Conservation (phyloP, 2,113 vertebrate genomes). For the Microtus oregoni region DNA sequence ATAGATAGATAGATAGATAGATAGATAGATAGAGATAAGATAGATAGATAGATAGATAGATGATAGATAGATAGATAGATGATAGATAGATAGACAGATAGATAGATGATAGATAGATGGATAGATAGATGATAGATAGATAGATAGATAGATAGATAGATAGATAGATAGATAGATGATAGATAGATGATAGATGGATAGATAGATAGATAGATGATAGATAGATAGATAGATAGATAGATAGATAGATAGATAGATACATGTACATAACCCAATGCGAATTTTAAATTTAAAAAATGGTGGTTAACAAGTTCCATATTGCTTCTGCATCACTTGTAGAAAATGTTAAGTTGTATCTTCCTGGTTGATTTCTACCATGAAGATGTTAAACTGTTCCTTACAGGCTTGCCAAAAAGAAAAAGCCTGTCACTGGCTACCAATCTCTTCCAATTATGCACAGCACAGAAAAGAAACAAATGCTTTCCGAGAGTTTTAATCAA, state of each 20-base stretch:
- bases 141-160: too few relatives aligned
- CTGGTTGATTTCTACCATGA: background rate
- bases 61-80: background rate
- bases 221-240: background rate
- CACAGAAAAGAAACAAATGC: background rate
- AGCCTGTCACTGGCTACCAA: background rate
- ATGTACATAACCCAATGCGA: background rate
- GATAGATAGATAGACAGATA: background rate
- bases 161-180: background rate
- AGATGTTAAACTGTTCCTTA: background rate
- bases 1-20: background rate
- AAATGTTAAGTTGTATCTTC: constrained; percentile 15
- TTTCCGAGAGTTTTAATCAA: constrained; percentile 54
- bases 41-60: background rate
- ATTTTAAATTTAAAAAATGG: background rate
- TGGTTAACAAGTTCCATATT: background rate
- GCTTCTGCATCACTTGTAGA: background rate
- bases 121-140: background rate
- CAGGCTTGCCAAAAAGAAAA: constrained; percentile 8
- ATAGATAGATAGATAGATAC: background rate
- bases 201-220: too few relatives aligned
- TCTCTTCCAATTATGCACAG: background rate
- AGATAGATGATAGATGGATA: background rate
- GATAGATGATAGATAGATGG: too few relatives aligned
- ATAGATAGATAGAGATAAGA: background rate